These are phyloP conservation scores for Colletes collaris DNA, from an alignment of 2,888 invertebrate genomes.

Conservation along the genomic window DNA sequence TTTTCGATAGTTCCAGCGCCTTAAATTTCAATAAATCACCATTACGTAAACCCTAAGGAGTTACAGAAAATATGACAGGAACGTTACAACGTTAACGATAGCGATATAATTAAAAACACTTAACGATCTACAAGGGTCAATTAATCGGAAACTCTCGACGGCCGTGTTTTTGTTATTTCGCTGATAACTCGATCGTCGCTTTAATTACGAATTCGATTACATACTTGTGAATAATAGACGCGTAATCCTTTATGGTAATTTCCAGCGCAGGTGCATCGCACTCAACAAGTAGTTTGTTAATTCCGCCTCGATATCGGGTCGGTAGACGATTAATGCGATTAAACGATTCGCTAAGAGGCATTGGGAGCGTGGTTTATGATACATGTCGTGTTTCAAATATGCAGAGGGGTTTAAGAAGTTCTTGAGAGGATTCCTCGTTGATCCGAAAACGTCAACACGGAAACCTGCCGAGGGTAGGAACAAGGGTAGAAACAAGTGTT, in stretches of 20 bases:
- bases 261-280: background rate
- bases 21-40: too few relatives aligned
- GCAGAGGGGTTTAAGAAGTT: background rate
- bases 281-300: conserved; percentile 56
- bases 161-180: conserved; percentile 16
- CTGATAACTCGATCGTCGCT: conserved; percentile 29
- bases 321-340: conserved; percentile 21
- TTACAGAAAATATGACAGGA: too few relatives aligned
- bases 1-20: too few relatives aligned
- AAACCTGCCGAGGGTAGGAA: too few relatives aligned
- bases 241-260: conserved; percentile 45
- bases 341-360: background rate
- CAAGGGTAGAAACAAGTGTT: background rate
- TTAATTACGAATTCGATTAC: conserved; percentile 45
- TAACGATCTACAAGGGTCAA: conserved; percentile 14
- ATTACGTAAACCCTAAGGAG: too few relatives aligned
- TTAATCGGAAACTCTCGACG: conserved; percentile 15
- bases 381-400: background rate
- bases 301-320: background rate
- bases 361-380: too few relatives aligned
- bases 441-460: too few relatives aligned
- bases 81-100: background rate
- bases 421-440: too few relatives aligned
- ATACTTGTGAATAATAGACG: conserved; percentile 43
- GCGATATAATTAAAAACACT: conserved; percentile 2